phyloP scores from a whole-genome alignment of 53 echinoderm and acorn worm genomes.

The Luidia sarsii region DNA sequence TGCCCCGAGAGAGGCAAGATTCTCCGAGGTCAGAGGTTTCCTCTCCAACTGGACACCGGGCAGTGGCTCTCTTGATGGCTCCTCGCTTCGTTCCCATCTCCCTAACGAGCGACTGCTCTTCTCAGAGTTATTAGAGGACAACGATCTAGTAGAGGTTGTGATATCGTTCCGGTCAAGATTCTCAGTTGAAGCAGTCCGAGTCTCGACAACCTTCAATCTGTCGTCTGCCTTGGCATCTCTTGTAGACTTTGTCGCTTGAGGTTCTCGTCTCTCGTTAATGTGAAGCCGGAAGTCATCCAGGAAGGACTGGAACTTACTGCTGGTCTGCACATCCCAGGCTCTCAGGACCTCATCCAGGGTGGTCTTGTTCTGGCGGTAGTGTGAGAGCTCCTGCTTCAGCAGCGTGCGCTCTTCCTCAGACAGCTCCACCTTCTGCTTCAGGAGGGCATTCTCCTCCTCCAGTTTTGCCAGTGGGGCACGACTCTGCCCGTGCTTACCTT shows the following conservation, averaged over 20 bases:
- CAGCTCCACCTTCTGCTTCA: slow-evolving; percentile 59
- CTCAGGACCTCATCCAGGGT: slow-evolving; percentile 44
- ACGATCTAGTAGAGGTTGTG: not conserved
- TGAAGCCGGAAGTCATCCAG: slow-evolving; percentile 46
- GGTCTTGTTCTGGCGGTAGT: slow-evolving; percentile 47
- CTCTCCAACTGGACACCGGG: not conserved
- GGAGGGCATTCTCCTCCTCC: slow-evolving; percentile 53
- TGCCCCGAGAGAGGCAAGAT: not conserved
- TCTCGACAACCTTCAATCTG: not conserved
- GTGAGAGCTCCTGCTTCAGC: slow-evolving; percentile 57
- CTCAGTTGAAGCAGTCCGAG: not conserved
- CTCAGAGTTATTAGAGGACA: not conserved
- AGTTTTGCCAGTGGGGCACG: slow-evolving; percentile 26
- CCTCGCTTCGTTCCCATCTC: not conserved
- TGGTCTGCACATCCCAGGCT: slow-evolving; percentile 46
- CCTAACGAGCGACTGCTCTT: not conserved
- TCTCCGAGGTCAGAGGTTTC: not conserved
- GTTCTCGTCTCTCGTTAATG: slow-evolving; percentile 19
- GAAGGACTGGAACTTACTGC: slow-evolving; percentile 29
- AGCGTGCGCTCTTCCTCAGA: slow-evolving; percentile 67
- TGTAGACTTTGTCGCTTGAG: not conserved
- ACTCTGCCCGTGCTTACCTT: slow-evolving; percentile 5
- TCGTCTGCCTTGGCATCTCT: not conserved
- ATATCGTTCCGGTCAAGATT: not conserved
- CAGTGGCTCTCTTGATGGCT: slow-evolving; percentile 1